A percentile compares a stretch with the other conserved stretches of the same genome.
phyloP scores from a whole-genome alignment of 2,797 vertebrate species.

The Diglossa cyanea region DNA sequence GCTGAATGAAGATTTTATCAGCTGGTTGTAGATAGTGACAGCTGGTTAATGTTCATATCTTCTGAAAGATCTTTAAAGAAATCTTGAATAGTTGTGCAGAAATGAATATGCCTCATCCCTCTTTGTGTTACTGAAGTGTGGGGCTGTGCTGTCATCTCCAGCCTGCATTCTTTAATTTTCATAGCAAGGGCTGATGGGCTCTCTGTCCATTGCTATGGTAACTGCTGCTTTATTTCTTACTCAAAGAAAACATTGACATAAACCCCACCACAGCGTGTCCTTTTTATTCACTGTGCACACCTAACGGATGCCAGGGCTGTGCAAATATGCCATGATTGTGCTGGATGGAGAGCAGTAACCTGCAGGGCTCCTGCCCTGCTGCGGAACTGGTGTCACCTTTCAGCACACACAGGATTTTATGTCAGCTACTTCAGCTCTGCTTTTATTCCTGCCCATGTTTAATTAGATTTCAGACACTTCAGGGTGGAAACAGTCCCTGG shows the following conservation, averaged over 20 bases:
- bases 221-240: not conserved
- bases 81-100: not conserved
- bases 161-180: not conserved
- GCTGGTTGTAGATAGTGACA: not conserved
- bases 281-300: not conserved
- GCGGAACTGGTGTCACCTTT: not conserved
- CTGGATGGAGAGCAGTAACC: not conserved
- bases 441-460: not conserved
- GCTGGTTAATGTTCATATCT: not conserved
- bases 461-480: not conserved
- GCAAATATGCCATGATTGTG: not conserved
- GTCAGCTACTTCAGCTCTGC: not conserved
- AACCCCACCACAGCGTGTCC: not conserved
- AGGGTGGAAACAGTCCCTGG: not conserved
- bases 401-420: accelerated
- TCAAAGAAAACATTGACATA: slow-evolving; percentile 40
- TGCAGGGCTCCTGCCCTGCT: not conserved
- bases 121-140: not conserved
- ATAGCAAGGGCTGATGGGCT: not conserved
- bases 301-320: not conserved
- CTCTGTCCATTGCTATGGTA: slow-evolving; percentile 56
- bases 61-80: not conserved
- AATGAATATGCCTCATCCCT: not conserved
- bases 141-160: not conserved
- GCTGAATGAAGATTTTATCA: not conserved